Base-by-base conservation (phyloP, 2,888 invertebrate species). In the Tetropium fuscum region DNA sequence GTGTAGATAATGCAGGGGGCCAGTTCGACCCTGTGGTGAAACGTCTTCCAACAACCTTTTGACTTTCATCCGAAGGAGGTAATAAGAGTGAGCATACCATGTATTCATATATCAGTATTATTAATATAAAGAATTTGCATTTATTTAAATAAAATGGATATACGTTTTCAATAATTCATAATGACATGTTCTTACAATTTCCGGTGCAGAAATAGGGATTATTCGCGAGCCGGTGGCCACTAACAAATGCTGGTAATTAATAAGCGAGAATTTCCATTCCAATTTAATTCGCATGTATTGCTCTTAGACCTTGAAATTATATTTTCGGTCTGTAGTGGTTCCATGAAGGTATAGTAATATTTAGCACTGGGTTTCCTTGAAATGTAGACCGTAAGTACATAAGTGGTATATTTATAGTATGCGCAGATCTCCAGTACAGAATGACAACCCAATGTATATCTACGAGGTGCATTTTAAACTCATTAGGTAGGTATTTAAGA, bases 251-350 rank as follows among this genome's bases (percentile, higher is more conserved):
- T 43, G 11, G 20, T 43, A 22, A 25, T 43, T 25, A 15, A 43
- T 22, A 22, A 20, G 6, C 8, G 13, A 43, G 41, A 43, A 43
- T 25, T 22, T 43, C 41, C 41, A 18, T 10, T 11, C 25, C 25
- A 15, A 8, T 20, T 25, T 20, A 43, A 43, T 43, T 22, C 6
- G 15, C 8, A 43, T 13, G 41, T 43, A 43, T 25, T 13, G 22
- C 13, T 43, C 25, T 25, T 43, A 43, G 25, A 43, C 41, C 41
- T 43, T 43, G 41, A 43, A 41, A 43, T 43, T 18, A n/a, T 41
- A 41, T 16, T 41, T 41, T 41, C 20, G 40, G 30, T 30, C 30
- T 11, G 3, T 30, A 11, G 30, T 4, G 10, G 3, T 8, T 10
- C 3, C 10, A 30, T 30, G 27, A 10, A 30, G 27, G 10, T 2